Evolutionary conservation across 2,113 vertebrate genomes (phyloP), one percentile per base, ranked within the genome.

Genomic region (Gobius niger): DNA sequence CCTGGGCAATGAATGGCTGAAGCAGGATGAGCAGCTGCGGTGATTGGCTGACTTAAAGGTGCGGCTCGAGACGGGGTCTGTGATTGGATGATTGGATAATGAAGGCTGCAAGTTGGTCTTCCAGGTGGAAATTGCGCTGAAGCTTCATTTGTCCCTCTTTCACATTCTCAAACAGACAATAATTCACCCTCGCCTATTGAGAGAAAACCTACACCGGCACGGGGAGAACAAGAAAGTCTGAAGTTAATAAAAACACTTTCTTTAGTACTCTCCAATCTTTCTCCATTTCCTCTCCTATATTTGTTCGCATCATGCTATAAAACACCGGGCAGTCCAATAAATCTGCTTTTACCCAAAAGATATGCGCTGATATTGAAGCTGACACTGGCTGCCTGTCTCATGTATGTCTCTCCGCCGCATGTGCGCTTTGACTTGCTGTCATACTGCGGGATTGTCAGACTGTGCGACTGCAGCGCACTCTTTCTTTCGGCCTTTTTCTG

Each of bases 371-470:
- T 75, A 71, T 73, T 76, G 47, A 73, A 61, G 57, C 68, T 54
- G 65, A 65, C 59, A 73, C 46, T 64, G 6, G 15, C 51, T 71
- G 40, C 74, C 70, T 73, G 13, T 73, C 63, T 60, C 65, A 44
- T 51, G 54, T 63, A 71, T 24, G 24, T 79, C 81, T 77, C 82
- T 85, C 71, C 15, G 63, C 75, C 47, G 73, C 47, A 70, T 67
- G 51, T 62, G 66, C 69, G 67, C 60, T 84, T 84, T 72, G 64
- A 82, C 77, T 80, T 49, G 83, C 67, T 64, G 73, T 62, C 52
- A 87, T 82, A 70, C 77, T 77, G 64, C 69, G 63, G 67, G 50
- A 67, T 71, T 68, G 51, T 75, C 74, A 50, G 56, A 18, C 50
- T 76, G 65, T 44, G 71, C 16, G 53, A 9, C 61, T 75, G 71